Evolutionary conservation across 2,888 invertebrate genomes (phyloP), one percentile per base, ranked within the genome.

Genomic region (Macrophya annulata): DNA sequence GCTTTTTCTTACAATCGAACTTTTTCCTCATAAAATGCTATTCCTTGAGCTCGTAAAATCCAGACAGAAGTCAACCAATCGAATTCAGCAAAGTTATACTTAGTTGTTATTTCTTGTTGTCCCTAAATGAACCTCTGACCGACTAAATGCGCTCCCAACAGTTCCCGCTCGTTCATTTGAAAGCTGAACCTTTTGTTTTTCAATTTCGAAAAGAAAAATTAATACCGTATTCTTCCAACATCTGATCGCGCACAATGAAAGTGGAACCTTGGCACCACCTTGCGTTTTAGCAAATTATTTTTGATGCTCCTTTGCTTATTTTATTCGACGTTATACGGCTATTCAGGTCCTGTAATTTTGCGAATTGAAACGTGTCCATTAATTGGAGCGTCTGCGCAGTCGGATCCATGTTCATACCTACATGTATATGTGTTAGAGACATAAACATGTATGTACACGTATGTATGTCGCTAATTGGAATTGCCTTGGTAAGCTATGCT

Each of bases 401-500:
- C 76, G n/a, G 51, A 77, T 25, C 25, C 4, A n/a, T 72, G 43
- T 76, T 48, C 15, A 48, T 10, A 21, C 9, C 48, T 77, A 9
- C 37, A 15, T 15, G 37, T 37, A 17, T 45, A 81, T 59, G 79
- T 79, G n/a, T 81, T 40, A 12, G 71, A 6, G 17, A 74, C n/a
- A 43, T 74, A 25, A 51, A 21, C 40, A 83, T n/a, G 40, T 77
- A 37, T n/a, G n/a, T 40, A 25, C n/a, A 37, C 21, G 62, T 43
- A 45, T 59, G 21, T 81, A 43, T 15, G 81, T 81, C n/a, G 87
- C 86, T 89, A 89, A 92, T 92, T 92, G 92, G 90, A 91, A 92
- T 92, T 92, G 89, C 89, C 91, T 90, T 87, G 89, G 74, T 85
- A 87, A 90, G 90, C 91, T 90, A 91, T 91, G 90, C 89, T 89